Base-by-base conservation (phyloP, 2,797 vertebrate genomes). In the Stomatorhinus walkeri region DNA sequence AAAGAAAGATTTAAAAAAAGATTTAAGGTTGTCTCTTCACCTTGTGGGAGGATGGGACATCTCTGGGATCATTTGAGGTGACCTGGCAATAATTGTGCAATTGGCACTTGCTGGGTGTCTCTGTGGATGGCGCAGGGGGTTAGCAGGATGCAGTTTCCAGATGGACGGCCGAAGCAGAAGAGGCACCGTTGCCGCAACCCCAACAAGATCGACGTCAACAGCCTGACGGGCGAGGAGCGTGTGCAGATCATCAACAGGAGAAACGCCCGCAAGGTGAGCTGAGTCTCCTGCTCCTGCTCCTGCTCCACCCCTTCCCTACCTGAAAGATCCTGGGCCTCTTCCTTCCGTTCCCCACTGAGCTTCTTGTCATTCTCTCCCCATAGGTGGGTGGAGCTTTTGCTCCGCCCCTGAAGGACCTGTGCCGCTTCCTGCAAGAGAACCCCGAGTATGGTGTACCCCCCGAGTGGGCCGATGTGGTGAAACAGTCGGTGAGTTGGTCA, bases 361-460 rank as follows among this genome's bases (percentile, higher is more conserved):
- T 86, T 87, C 22, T 48, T n/a, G 19, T 86, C 48, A 46, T 93
- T 88, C 22, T 88, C 93, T 91, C 87, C 43, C 61, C 89, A 43
- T 89, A 99, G 98, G 97, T 99, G 22, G 98, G 98, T n/a, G 98
- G 98, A 92, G 98, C 98, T 0, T 99, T 99, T 93, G 98, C 98
- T 91, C 98, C 98, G 48, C 97, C 98, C 89, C 93, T 99, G 88
- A 99, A 99, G 95, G 98, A 99, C 92, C 94, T 99, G 92, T 97
- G 97, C 94, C 95, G 97, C 89, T 99, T 99, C 94, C 95, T 99
- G 89, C 98, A 98, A 94, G 98, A 99, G 94, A 99, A 99, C 94
- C 96, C 97, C 0, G 98, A 99, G 92, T 99, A 99, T n/a, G 98
- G 98, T 88, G 97, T 99, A 87, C 98, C 98, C 89, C 98, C 98